Base-by-base conservation (phyloP, 2,888 invertebrate species). In the Spialia ferax region DNA sequence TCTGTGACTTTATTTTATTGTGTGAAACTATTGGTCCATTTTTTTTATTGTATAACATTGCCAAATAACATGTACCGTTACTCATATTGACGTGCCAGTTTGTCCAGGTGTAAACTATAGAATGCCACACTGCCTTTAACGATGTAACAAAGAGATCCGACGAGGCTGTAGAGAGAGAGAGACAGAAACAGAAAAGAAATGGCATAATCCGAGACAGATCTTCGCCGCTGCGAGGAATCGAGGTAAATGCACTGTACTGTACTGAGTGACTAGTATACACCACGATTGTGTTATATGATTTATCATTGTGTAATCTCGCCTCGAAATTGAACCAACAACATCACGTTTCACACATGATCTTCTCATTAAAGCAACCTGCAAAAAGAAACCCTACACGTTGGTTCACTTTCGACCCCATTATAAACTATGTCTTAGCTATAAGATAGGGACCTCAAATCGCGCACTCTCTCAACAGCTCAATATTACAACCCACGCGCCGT, bases 61-160 rank as follows among this genome's bases (percentile, higher is more conserved):
- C 45, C 63, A 11, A 56, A n/a, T 54, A 26, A 11, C 54, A 54
- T 38, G 82, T 87, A 85, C 77, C 85, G 82, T 88, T 88, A 84
- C 83, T 87, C 78, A 87, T 73, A 82, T 73, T 84, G 83, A 83
- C 82, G 85, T 90, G 88, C 86, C 87, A 87, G 88, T 92, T 81
- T 93, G 92, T 93, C 86, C 93, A 93, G 93, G 93, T 92, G 77
- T 77, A 38, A 86, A 84, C 80, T 86, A 76, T 86, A 89, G 79
- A 87, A 86, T 83, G 87, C 91, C 92, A 92, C 91, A 93, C 91
- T 87, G 91, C 91, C 89, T 88, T 85, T 83, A 85, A 84, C 80
- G 85, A 83, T 80, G 79, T 87, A 85, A 84, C 83, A 82, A 85
- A 85, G 85, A 81, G 83, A 83, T 82, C 79, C 83, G 82, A 81